Evolutionary conservation across 1,140 invertebrate genomes (phyloP).

Genomic region (Solenopsis fugax): DNA sequence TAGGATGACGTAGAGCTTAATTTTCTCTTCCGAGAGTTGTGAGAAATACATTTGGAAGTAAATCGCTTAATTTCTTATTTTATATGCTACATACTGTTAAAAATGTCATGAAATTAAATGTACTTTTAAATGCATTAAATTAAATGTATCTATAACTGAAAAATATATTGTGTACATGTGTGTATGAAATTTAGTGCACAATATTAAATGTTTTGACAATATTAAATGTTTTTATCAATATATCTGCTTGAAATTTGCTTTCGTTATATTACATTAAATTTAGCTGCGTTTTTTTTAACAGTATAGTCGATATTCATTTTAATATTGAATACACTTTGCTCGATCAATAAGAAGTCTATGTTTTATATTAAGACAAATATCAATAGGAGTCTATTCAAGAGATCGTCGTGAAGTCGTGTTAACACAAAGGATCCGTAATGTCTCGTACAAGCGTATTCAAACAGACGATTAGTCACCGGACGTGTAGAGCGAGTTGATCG

Average conservation of each 20-base stretch:
- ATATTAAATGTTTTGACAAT: no score
- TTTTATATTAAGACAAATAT: not conserved
- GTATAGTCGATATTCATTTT: not conserved
- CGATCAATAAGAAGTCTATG: not conserved
- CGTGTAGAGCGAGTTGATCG: slow-evolving; percentile 44
- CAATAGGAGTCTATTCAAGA: not conserved
- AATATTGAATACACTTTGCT: not conserved
- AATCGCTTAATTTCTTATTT: not conserved
- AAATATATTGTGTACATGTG: no score
- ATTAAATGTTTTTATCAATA: no score
- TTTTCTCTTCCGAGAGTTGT: not conserved
- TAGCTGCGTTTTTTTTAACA: no score
- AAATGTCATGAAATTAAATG: no score
- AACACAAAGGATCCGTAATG: not conserved
- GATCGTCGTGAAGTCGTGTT: not conserved
- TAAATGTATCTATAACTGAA: no score
- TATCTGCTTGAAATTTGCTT: no score
- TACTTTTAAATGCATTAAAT: no score
- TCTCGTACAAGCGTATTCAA: slow-evolving; percentile 17
- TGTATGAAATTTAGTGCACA: no score
- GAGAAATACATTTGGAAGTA: not conserved
- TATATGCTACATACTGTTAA: not conserved
- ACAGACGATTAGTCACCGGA: slow-evolving; percentile 44
- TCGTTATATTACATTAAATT: no score
- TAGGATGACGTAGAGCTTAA: not conserved